Evolutionary conservation across 2,888 invertebrate species (phyloP), one percentile per base, ranked within the genome.

Genomic region (Empis livida): DNA sequence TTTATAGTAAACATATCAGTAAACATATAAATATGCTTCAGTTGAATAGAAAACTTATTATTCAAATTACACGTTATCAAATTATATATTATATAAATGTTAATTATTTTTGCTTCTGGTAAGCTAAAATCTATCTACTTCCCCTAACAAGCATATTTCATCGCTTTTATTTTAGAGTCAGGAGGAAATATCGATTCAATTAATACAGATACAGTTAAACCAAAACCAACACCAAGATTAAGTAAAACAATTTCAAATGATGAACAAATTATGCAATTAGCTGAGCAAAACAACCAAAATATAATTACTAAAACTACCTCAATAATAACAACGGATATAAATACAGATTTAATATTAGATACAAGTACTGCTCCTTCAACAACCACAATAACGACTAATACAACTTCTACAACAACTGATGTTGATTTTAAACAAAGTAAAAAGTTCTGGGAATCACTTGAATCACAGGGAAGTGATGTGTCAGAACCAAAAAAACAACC

Each of bases 191-290:
- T 51, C 48, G 52, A 49, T 46, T 50, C 54, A 43, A 49, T 54
- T 46, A 55, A 56, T 58, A 61, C 68, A 59, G 58, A 59, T 51
- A 53, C 57, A 53, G 54, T 62, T 56, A 46, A 55, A 49, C 73
- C 74, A 52, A 71, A 69, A 65, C 73, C 74, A 55, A 73, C 71
- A 60, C 74, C 74, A 45, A 69, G 74, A 51, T 61, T 61, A 53
- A 62, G 59, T 51, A 64, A 61, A 60, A 55, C 62, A 50, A 57
- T 57, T 45, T 59, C 61, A 37, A 61, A 63, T 47, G 59, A 57
- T 44, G 55, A 56, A 48, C 38, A 32, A 16, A 20, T 20, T 14
- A 16, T 40, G 16, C 40, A 40, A 42, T 27, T 45, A 32, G 41
- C 31, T 16, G n/a, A 23, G 10, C 35, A 42, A 40, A 17, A 27